Evolutionary conservation across 2,888 invertebrate species (phyloP).

Genomic region (Drosophila affinis): DNA sequence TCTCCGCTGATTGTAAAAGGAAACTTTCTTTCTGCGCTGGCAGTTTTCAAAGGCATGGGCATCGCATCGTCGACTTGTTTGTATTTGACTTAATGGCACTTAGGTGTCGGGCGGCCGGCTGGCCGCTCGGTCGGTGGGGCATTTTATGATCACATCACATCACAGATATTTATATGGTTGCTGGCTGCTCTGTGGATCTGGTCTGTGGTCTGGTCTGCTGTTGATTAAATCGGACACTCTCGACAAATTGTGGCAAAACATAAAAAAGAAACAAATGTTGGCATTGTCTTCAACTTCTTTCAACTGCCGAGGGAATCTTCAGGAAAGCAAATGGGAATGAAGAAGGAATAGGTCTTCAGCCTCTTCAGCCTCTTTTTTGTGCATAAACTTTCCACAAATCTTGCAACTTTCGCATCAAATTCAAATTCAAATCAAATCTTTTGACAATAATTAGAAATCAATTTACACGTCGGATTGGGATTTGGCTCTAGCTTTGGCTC

Average conservation of each 20-base stretch:
- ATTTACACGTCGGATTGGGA: conserved; percentile 72
- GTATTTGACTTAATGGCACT: conserved; percentile 32
- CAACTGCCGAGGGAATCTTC: not conserved
- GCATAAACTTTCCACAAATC: conserved; percentile 1
- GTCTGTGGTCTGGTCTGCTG: conserved; percentile 2
- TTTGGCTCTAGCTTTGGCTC: not conserved
- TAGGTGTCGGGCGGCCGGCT: conserved; percentile 55
- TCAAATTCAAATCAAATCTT: conserved; percentile 25
- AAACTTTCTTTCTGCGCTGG: conserved; percentile 42
- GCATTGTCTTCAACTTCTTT: conserved; percentile 19
- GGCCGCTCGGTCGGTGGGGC: conserved; percentile 34
- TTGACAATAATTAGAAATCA: conserved; percentile 68
- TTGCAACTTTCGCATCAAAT: conserved; percentile 48
- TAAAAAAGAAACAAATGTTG: conserved; percentile 15
- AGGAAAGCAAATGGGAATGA: not conserved
- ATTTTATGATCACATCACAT: conserved; percentile 51
- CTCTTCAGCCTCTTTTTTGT: not conserved
- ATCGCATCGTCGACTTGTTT: conserved; percentile 13
- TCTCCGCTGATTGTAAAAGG: conserved; percentile 40
- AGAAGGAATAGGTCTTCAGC: not conserved
- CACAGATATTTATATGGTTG: conserved; percentile 23
- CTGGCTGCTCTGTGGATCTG: conserved; percentile 6
- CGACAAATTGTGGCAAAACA: conserved; percentile 14
- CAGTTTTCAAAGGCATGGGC: conserved; percentile 29
- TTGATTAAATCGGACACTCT: conserved; percentile 27